These are phyloP conservation scores for Capromys pilorides DNA, from an alignment of 2,797 vertebrate species.

Conservation along the genomic window DNA sequence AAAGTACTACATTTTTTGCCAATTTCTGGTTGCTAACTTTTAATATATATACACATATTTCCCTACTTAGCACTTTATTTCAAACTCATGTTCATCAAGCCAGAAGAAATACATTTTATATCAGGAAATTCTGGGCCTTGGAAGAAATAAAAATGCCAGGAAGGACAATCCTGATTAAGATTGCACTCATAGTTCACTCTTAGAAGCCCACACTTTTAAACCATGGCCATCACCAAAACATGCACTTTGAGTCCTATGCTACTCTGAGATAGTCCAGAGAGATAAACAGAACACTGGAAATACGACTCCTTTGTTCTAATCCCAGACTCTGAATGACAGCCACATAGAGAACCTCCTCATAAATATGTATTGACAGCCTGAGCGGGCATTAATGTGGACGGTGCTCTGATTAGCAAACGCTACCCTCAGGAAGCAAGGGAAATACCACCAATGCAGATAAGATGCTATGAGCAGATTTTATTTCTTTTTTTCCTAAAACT, in stretches of 20 bases:
- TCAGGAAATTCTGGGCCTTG: not conserved
- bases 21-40: slow-evolving; percentile 37
- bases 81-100: not conserved
- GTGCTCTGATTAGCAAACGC: slow-evolving; percentile 52
- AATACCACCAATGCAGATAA: slow-evolving; percentile 40
- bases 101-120: not conserved
- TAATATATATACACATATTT: not conserved
- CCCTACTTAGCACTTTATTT: slow-evolving; percentile 28
- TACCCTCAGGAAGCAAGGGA: slow-evolving; percentile 45
- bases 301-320: slow-evolving; percentile 61
- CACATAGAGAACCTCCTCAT: slow-evolving; percentile 15
- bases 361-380: slow-evolving; percentile 48
- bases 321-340: slow-evolving; percentile 33
- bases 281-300: not conserved
- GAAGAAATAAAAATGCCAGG: slow-evolving; percentile 2
- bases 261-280: not conserved
- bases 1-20: slow-evolving; percentile 30
- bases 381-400: not conserved
- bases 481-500: slow-evolving; percentile 36
- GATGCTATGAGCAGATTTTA: slow-evolving; percentile 36
- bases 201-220: not conserved
- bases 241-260: not conserved
- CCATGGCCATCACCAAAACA: not conserved
- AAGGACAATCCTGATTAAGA: not conserved
- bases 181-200: not conserved